Base-by-base conservation (phyloP, 2,113 vertebrate species). In the Phocoena phocoena region DNA sequence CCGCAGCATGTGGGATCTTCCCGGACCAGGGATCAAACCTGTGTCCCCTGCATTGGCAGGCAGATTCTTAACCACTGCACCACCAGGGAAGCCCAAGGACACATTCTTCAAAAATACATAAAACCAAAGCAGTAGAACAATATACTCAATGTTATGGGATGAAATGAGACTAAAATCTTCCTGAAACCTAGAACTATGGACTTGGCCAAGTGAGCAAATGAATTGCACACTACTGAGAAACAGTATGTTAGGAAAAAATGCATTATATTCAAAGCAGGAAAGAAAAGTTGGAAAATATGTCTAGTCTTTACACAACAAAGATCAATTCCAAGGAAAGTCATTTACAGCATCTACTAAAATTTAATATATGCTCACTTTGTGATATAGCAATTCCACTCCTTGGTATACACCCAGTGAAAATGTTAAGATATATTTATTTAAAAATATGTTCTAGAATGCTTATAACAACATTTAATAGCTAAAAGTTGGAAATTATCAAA, bases 251-350 rank as follows among this genome's bases (percentile, higher is more conserved):
- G 15, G n/a, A 76, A 96, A 95, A 95, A 96, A 73, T 38, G 8
- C n/a, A 86, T 47, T 85, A 28, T 36, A 73, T 41, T 68, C 21
- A 92, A 94, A 94, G 80, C 28, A 88, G 84, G 53, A 76, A 96
- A 11, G n/a, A 71, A 86, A n/a, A 28, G 25, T 33, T 80, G 36
- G 33, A 60, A 93, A 95, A 90, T 65, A 87, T 36, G 21, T 80
- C 33, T 25, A 50, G 31, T 47, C 63, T 93, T 96, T 53, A 38
- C 13, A 70, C 11, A 84, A 63, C 79, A 82, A 68, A 88, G 70
- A 65, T 96, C 38, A 44, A 41, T 87, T 79, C 60, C 58, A 80
- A 95, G 74, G 31, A 65, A 85, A 93, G 44, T 77, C 6, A 90
- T 91, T 77, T 81, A 88, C 2, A 85, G 38, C 73, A 47, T 88